Evolutionary conservation across 2,797 vertebrate species (phyloP).

Genomic region (Lutjanus argentimaculatus): DNA sequence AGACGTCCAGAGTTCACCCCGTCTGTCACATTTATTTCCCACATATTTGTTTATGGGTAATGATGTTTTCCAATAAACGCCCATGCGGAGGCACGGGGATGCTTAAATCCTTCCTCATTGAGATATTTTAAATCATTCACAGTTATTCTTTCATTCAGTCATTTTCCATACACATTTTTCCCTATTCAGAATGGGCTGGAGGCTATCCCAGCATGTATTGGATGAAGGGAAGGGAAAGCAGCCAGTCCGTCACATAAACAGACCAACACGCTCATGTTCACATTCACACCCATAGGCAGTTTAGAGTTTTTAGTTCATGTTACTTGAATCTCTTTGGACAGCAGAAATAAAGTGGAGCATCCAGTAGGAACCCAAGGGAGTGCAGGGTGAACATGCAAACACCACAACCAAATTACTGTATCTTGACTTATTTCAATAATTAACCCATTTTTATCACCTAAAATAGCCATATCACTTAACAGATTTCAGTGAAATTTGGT

Average conservation of each 20-base stretch:
- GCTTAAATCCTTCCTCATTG: constrained; percentile 52
- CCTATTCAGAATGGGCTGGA: constrained; percentile 48
- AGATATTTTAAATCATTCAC: constrained; percentile 63
- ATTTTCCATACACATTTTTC: constrained; percentile 44
- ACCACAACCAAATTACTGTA: not conserved
- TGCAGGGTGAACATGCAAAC: constrained; percentile 10
- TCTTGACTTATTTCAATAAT: not conserved
- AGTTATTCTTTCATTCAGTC: constrained; percentile 52
- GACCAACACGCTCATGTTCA: constrained; percentile 47
- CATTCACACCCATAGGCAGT: constrained; percentile 36
- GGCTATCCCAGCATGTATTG: constrained; percentile 39
- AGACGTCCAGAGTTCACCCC: constrained; percentile 47
- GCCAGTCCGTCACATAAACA: constrained; percentile 49
- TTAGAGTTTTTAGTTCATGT: constrained; percentile 39
- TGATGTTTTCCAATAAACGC: constrained; percentile 58
- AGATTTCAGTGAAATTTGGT: too few relatives aligned
- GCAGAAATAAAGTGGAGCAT: constrained; percentile 34
- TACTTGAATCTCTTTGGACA: constrained; percentile 39
- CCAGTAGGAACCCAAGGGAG: not conserved
- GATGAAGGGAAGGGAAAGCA: constrained; percentile 28
- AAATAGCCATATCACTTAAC: not conserved
- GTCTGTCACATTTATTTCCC: constrained; percentile 61
- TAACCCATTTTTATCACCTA: not conserved
- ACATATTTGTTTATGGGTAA: constrained; percentile 45
- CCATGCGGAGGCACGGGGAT: constrained; percentile 13